These are phyloP conservation scores for Drosophila takahashii DNA, from an alignment of 1,140 invertebrate species.

Conservation along the genomic window DNA sequence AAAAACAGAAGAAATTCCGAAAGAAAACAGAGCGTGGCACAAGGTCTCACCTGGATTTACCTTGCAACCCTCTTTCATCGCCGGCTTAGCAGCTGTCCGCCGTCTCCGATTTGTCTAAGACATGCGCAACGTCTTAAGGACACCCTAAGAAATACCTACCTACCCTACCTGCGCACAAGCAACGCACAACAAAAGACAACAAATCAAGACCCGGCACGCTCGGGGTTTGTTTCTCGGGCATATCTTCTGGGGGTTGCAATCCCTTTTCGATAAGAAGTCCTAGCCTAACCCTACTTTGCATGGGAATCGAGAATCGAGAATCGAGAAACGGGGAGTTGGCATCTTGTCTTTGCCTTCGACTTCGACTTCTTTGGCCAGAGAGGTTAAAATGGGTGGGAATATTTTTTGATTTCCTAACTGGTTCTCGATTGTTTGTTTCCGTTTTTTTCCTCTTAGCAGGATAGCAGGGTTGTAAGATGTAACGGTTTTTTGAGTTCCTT, in stretches of 20 bases:
- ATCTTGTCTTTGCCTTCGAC: conserved; percentile 47
- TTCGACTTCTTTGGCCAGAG: conserved; percentile 57
- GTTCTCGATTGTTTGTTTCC: conserved; percentile 35
- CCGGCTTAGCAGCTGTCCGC: conserved; percentile 65
- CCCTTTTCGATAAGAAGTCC: conserved; percentile 10
- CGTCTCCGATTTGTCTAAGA: conserved; percentile 61
- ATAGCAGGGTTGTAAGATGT: conserved; percentile 15
- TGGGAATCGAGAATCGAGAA: conserved; percentile 47
- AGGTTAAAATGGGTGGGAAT: conserved; percentile 83
- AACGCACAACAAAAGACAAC: conserved; percentile 42
- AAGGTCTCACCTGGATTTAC: conserved; percentile 77
- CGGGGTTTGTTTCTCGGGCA: conserved; percentile 31
- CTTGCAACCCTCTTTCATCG: conserved; percentile 60
- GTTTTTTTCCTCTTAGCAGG: conserved; percentile 4
- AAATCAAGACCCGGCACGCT: conserved; percentile 48
- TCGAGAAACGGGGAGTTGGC: conserved; percentile 12
- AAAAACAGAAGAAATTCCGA: conserved; percentile 4
- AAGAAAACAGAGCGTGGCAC: conserved; percentile 49
- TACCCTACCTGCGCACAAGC: conserved; percentile 41
- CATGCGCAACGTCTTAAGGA: conserved; percentile 79
- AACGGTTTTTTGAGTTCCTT: conserved; percentile 23
- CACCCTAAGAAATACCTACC: conserved; percentile 49
- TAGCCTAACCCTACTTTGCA: conserved; percentile 42
- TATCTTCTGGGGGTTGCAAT: conserved; percentile 45
- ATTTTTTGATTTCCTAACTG: conserved; percentile 73